These are phyloP conservation scores for Melanchra persicariae DNA, from an alignment of 2,888 invertebrate species.

Conservation along the genomic window DNA sequence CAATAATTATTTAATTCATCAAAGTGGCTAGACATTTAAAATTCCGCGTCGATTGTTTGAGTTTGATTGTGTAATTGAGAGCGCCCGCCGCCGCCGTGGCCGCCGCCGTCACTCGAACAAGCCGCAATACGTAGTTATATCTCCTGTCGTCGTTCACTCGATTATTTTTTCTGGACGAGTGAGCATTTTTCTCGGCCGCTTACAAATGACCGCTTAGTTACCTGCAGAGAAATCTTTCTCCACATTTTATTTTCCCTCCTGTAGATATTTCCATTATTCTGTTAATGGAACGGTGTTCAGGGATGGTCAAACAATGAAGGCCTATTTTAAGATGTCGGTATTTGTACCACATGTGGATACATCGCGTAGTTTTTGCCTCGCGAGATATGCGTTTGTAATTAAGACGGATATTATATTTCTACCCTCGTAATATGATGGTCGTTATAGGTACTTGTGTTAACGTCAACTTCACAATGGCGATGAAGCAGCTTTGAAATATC, in stretches of 20 bases:
- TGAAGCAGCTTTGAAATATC: constrained; percentile 41
- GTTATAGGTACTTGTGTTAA: constrained; percentile 20
- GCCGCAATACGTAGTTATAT: constrained; percentile 60
- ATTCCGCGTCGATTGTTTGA: constrained; percentile 34
- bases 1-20: constrained; percentile 63
- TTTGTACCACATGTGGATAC: constrained; percentile 67
- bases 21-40: constrained; percentile 54
- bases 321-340: constrained; percentile 73
- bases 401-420: constrained; percentile 27
- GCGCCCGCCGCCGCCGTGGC: constrained; percentile 14
- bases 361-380: constrained; percentile 48
- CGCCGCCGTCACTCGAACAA: constrained; percentile 15
- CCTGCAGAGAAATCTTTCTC: constrained; percentile 84
- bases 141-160: constrained; percentile 70
- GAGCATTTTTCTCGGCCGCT: constrained; percentile 87
- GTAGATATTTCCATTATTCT: constrained; percentile 86
- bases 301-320: constrained; percentile 83
- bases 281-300: constrained; percentile 86
- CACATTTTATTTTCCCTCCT: constrained; percentile 84
- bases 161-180: constrained; percentile 87
- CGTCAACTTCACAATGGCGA: constrained; percentile 40
- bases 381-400: constrained; percentile 49
- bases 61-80: constrained; percentile 53
- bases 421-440: background rate
- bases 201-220: constrained; percentile 88